These are phyloP conservation scores for Notolepis coatsorum DNA, from an alignment of 2,797 vertebrate genomes.

Conservation along the genomic window DNA sequence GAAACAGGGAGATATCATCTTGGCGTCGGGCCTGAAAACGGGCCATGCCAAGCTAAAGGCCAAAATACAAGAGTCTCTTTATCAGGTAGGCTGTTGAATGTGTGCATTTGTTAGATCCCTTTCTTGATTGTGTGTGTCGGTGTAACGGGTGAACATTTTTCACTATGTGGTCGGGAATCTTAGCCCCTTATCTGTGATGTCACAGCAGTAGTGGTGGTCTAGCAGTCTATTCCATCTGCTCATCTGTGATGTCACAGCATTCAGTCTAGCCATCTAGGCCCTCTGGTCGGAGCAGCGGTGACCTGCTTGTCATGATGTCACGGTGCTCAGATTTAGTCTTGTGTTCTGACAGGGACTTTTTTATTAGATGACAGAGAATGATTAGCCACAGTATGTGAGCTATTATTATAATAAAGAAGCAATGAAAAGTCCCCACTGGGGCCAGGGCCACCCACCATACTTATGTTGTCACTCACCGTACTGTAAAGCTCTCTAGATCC, in stretches of 20 bases:
- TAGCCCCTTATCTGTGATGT: constrained; percentile 3
- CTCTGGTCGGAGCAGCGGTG: background rate
- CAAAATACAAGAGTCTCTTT: constrained; percentile 90
- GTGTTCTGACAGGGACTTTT: background rate
- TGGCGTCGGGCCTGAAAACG: constrained; percentile 91
- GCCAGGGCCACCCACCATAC: too few relatives aligned
- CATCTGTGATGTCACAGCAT: constrained; percentile 9
- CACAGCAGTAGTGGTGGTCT: background rate
- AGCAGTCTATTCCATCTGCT: too few relatives aligned
- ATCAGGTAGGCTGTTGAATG: constrained; percentile 81
- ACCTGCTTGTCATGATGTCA: background rate
- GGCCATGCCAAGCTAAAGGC: constrained; percentile 94
- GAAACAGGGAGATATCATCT: constrained; percentile 84
- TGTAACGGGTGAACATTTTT: too few relatives aligned
- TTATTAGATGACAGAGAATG: background rate
- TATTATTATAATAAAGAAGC: background rate
- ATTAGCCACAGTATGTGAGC: background rate
- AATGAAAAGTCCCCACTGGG: background rate
- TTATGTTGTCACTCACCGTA: too few relatives aligned
- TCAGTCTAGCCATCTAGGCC: background rate
- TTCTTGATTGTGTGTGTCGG: too few relatives aligned
- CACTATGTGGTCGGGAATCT: constrained; percentile 3
- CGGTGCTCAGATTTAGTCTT: background rate
- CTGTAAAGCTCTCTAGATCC: too few relatives aligned
- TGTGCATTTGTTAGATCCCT: too few relatives aligned